A percentile compares a stretch with the other conserved stretches of the same genome.
Conservation (phyloP, 2,888 invertebrate species). For the Drosophila prostipennis region DNA sequence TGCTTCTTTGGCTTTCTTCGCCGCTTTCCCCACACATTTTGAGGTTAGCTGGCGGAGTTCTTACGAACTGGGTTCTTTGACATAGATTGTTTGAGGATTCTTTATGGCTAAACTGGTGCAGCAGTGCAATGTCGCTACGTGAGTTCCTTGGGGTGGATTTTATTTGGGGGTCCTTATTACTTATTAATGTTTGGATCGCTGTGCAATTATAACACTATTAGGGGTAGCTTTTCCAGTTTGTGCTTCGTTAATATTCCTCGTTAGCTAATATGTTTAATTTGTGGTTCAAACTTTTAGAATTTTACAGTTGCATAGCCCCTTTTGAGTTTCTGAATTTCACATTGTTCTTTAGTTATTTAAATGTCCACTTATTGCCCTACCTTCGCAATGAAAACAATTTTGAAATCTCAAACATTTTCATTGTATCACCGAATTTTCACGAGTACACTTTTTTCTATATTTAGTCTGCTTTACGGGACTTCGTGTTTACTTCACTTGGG, state of each 20-base stretch:
- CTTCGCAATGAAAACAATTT: conserved; percentile 81
- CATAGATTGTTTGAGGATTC: conserved; percentile 14
- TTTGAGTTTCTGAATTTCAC: background rate
- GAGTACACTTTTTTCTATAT: conserved; percentile 15
- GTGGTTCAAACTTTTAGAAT: background rate
- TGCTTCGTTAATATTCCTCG: conserved; percentile 1
- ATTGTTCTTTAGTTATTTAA: background rate
- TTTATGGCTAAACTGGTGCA: conserved; percentile 55
- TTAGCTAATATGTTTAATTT: background rate
- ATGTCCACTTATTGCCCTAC: conserved; percentile 54
- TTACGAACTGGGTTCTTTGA: conserved; percentile 11
- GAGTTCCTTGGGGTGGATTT: background rate
- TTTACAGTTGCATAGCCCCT: background rate
- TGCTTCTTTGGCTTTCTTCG: conserved; percentile 42
- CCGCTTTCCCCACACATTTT: conserved; percentile 32
- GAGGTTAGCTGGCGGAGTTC: conserved; percentile 63
- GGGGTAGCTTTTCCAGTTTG: conserved; percentile 9
- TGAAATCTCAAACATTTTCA: conserved; percentile 83
- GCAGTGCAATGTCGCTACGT: conserved; percentile 49
- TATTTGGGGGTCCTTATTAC: conserved; percentile 25
- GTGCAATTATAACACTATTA: conserved; percentile 49
- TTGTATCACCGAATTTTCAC: conserved; percentile 26
- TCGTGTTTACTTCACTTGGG: conserved; percentile 11
- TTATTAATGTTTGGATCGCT: conserved; percentile 55
- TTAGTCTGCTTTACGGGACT: conserved; percentile 2